Base-by-base conservation (phyloP, 2,113 vertebrate genomes). In the Melanostigma gelatinosum region DNA sequence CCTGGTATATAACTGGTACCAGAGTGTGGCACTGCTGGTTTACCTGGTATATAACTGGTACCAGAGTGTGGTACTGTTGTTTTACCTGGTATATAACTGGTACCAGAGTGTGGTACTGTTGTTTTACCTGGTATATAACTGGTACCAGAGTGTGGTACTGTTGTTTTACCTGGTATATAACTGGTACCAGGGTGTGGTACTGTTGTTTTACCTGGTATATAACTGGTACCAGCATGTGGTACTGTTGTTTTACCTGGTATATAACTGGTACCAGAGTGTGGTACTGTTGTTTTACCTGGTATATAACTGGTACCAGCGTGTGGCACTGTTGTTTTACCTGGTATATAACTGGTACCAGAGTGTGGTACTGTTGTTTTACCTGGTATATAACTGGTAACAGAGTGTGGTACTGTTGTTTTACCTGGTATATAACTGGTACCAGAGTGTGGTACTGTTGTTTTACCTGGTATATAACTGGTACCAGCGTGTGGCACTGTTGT, bases 371-470 rank as follows among this genome's bases (percentile, higher is more conserved):
- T 5, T 34, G 34, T 13, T 46, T 73, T 74, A 97, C 97, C 95
- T 97, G 97, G 88, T 97, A 98, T 85, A 98, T 98, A 18, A 34
- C 94, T 55, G 20, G 40, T 3, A 29, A 0, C 4, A 42, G 4
- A 5, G 13, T 46, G 27, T n/a, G 8, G 4, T 9, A 8, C 1
- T 65, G 4, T 3, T 36, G 8, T 38, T 42, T 75, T 77, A 97
- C 97, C 96, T 97, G 97, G 89, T 97, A 98, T 85, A 98, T 99
- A 79, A 89, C 94, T 54, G 98, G 98, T 40, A 98, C 96, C 87
- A 98, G 96, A 0, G 97, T 97, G 84, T 96, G 95, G 91, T 98
- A 98, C 91, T 97, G 96, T 8, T 97, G 97, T 7, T 96, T 9
- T 97, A 96, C 32, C 34, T 55, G 8, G 34, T 34, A 22, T n/a